Evolutionary conservation across 2,797 vertebrate genomes (phyloP).

Genomic region (Cyprinella venusta): DNA sequence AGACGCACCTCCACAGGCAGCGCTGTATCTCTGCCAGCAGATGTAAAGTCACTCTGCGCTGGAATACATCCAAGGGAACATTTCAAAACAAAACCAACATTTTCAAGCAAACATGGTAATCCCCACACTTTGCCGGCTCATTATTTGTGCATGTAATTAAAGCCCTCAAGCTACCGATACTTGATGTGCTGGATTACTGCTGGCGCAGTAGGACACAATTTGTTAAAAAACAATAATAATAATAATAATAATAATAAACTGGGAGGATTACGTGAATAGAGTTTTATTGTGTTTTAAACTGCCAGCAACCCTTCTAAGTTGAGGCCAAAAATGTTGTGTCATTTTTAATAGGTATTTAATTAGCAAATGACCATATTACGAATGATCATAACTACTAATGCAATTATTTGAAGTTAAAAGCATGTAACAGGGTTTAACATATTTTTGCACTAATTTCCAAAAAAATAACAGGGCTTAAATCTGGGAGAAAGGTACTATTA

Average conservation of each 20-base stretch:
- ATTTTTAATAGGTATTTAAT: slow-evolving; percentile 79
- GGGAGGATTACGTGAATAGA: slow-evolving; percentile 76
- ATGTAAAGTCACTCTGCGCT: slow-evolving; percentile 71
- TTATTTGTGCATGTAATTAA: slow-evolving; percentile 83
- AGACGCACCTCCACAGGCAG: slow-evolving; percentile 60
- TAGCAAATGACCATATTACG: slow-evolving; percentile 73
- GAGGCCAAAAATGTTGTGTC: slow-evolving; percentile 71
- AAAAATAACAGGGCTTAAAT: slow-evolving; percentile 65
- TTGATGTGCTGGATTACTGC: slow-evolving; percentile 79
- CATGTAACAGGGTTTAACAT: slow-evolving; percentile 66
- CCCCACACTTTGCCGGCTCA: slow-evolving; percentile 77
- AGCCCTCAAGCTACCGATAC: slow-evolving; percentile 79
- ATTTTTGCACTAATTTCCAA: slow-evolving; percentile 66
- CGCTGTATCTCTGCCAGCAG: slow-evolving; percentile 67
- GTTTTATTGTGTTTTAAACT: slow-evolving; percentile 77
- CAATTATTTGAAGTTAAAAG: slow-evolving; percentile 64
- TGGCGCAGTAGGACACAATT: slow-evolving; percentile 77
- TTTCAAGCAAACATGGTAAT: slow-evolving; percentile 79
- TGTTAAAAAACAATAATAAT: slow-evolving; percentile 73
- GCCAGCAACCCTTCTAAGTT: slow-evolving; percentile 69
- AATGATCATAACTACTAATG: slow-evolving; percentile 62
- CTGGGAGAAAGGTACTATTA: slow-evolving; percentile 73
- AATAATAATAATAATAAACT: slow-evolving; percentile 64
- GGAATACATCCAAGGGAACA: slow-evolving; percentile 72
- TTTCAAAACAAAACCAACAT: slow-evolving; percentile 75